phyloP scores from a whole-genome alignment of 2,888 invertebrate species.

The Eupithecia centaureata region DNA sequence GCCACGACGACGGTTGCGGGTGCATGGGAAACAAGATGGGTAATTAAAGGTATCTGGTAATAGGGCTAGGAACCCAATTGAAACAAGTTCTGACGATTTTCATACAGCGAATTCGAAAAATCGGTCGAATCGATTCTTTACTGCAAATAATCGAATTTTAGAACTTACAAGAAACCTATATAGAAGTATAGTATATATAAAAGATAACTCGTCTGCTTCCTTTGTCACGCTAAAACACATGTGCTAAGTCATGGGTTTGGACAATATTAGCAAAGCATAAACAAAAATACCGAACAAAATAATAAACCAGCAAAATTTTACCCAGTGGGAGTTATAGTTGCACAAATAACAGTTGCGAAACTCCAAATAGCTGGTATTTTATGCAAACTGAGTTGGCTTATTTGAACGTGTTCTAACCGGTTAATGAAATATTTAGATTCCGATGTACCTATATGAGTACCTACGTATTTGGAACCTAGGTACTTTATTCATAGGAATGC shows the following conservation, averaged over 20 bases:
- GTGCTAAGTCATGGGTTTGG: neutral
- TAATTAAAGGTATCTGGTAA: neutral
- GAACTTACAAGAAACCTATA: neutral
- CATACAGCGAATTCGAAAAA: neutral
- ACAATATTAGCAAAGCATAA: neutral
- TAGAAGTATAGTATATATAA: no score
- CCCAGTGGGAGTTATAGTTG: neutral
- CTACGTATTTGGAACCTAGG: no score
- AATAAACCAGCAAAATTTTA: neutral
- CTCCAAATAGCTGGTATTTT: neutral
- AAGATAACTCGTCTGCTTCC: no score
- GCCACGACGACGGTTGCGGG: no score
- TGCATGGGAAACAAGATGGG: no score
- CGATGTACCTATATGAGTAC: no score
- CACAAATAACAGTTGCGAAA: neutral
- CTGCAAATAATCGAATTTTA: neutral
- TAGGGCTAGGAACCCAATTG: neutral
- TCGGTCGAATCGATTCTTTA: neutral
- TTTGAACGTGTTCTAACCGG: neutral
- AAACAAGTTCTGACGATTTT: neutral
- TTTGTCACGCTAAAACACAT: neutral
- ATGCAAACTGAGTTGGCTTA: neutral
- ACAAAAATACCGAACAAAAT: neutral
- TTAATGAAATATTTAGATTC: neutral
- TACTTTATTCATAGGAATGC: no score